Evolutionary conservation across 2,888 invertebrate species (phyloP), one percentile per base, ranked within the genome.

Genomic region (Baccha elongata): DNA sequence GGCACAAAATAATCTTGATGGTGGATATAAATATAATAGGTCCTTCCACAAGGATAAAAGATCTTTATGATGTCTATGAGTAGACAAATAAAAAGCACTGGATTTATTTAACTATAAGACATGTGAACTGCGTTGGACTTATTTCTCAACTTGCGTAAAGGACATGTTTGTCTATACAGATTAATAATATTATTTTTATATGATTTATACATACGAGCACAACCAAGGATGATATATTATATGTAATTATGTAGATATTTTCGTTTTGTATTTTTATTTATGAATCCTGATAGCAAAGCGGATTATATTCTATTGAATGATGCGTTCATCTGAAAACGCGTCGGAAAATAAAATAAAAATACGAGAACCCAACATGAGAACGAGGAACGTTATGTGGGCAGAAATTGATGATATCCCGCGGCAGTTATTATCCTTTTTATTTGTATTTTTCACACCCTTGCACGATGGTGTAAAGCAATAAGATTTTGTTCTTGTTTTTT

Each of bases 261-360:
- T 26, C 17, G 2, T 40, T 26, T 7, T 53, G 13, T 5, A 21
- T 40, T 21, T 40, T 21, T 40, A 5, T 58, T 58, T 32, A 52
- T 44, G 23, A 72, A 53, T 64, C 71, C 50, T 29, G 5, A 15
- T 40, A 21, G 29, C 1, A 26, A 37, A 55, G 55, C 13, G 50
- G 50, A 65, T 50, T 26, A 26, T 21, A 23, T 65, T 52, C 10
- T 23, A 37, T 50, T 23, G 23, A 37, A 48, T 21, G 15, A 35
- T 37, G 21, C 35, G 48, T 48, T 65, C 37, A 50, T 50, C 13
- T 53, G 21, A 8, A 19, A n/a, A 19, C 52, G 67, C 26, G 15
- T 44, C 10, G 32, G 67, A 29, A 44, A 53, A 68, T 53, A 29
- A 44, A 53, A 68, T 53, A 55, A 53, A 53, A 32, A 17, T 46